Evolutionary conservation across 2,888 invertebrate species (phyloP).

Genomic region (Trichopria drosophilae): DNA sequence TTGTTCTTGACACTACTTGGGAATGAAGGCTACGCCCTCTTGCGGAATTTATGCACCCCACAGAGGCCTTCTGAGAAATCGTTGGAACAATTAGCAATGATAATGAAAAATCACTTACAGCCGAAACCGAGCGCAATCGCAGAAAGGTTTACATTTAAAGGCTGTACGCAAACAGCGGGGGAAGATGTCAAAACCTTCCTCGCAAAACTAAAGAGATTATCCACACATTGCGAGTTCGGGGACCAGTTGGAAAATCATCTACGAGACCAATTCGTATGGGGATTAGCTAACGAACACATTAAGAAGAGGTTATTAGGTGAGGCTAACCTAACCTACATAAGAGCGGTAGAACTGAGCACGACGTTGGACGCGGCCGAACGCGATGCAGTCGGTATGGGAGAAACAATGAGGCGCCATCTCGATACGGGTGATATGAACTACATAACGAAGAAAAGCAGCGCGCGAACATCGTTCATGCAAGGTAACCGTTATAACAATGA

Average conservation of each 20-base stretch:
- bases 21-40: constrained; percentile 12
- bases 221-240: constrained; percentile 11
- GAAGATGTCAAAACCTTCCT: constrained; percentile 18
- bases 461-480: no score
- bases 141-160: constrained; percentile 24
- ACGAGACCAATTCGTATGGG: no score
- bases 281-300: no score
- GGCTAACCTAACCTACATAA: neutral
- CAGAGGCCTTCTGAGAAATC: constrained; percentile 10
- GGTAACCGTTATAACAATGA: no score
- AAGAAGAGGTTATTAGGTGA: constrained; percentile 5
- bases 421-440: neutral
- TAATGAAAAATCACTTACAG: constrained; percentile 21
- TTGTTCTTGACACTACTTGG: no score
- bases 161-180: constrained; percentile 10
- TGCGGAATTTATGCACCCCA: constrained; percentile 23
- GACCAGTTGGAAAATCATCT: no score
- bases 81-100: constrained; percentile 5
- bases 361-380: neutral
- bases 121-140: constrained; percentile 21
- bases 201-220: constrained; percentile 7
- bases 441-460: no score
- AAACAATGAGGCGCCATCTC: neutral
- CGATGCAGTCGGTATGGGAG: neutral
- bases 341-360: neutral